Evolutionary conservation across 2,113 vertebrate genomes (phyloP), one percentile per base, ranked within the genome.

Genomic region (Phalacrocorax aristotelis): DNA sequence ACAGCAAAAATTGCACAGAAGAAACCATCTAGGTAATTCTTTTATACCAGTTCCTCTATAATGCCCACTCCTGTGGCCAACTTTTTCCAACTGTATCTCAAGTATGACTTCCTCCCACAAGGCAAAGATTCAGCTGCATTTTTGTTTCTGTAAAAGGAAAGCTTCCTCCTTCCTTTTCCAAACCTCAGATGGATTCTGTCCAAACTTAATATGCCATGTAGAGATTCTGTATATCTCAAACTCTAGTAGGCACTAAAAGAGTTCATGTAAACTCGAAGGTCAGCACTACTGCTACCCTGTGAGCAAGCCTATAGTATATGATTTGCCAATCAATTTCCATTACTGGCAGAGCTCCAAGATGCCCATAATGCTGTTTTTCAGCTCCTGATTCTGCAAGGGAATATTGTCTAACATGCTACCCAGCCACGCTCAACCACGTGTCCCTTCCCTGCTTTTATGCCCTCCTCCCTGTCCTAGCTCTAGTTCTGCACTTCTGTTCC

Each of bases 381-480:
- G 58, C 38, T 68, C 52, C 52, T 46, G 9, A 68, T 62, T 91
- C 69, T 82, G 26, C n/a, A 75, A 84, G 42, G 15, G 6, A 66
- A 87, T 40, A 62, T 6, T 58, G 17, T 68, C 72, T 54, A 92
- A 89, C 13, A n/a, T 2, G 13, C 26, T 74, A 38, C 7, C 36
- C 29, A 58, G 29, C 20, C 64, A 81, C 0, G 0, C 10, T n/a
- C 34, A 66, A 19, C 11, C 3, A 1, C 38, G 78, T 60, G 44
- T 72, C 18, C 32, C 62, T 27, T 90, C 40, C 7, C 29, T 46
- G 72, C 40, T 84, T 87, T 78, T 32, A 36, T 10, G 6, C 8
- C 26, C 69, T 57, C 30, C 27, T 78, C 22, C 21, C 34, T 72
- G 27, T 18, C 19, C 27, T 51, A 81, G 25, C 49, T 70, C 57